These are phyloP conservation scores for Volucella inflata DNA, from an alignment of 2,888 invertebrate genomes.

Conservation along the genomic window DNA sequence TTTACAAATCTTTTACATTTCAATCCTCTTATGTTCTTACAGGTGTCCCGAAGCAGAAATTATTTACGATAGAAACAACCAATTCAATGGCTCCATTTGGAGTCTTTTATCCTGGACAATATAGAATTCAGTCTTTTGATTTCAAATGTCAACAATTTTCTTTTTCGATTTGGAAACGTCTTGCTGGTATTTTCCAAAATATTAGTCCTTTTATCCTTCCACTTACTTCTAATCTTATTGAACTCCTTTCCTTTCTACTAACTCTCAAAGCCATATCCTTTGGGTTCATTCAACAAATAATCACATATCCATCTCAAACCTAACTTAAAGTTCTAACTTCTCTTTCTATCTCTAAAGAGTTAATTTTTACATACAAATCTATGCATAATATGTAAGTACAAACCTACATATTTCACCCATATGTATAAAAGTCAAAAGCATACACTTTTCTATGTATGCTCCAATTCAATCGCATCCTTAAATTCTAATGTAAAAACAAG, in stretches of 20 bases:
- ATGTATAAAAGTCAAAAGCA: conserved; percentile 47
- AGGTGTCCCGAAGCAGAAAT: no score
- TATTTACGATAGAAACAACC: no score
- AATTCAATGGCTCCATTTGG: no score
- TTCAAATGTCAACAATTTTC: not conserved
- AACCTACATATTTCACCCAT: no score
- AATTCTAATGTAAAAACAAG: conserved; percentile 51
- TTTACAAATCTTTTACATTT: no score
- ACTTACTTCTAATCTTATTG: conserved; percentile 19
- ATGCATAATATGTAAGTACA: not conserved
- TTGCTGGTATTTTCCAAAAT: not conserved
- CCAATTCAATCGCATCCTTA: conserved; percentile 72
- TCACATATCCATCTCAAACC: conserved; percentile 63
- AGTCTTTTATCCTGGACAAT: not conserved
- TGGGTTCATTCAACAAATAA: conserved; percentile 54
- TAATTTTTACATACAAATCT: conserved; percentile 9
- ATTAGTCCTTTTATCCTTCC: conserved; percentile 7
- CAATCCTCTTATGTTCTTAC: no score
- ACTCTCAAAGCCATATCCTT: conserved; percentile 49
- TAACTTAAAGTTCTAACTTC: conserved; percentile 38
- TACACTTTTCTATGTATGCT: conserved; percentile 66
- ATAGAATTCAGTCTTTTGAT: not conserved
- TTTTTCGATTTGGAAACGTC: not conserved
- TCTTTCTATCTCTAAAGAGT: conserved; percentile 29
- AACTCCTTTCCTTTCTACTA: conserved; percentile 26